Evolutionary conservation across 2,888 invertebrate species (phyloP).

Genomic region (Nemapogon koenigi): DNA sequence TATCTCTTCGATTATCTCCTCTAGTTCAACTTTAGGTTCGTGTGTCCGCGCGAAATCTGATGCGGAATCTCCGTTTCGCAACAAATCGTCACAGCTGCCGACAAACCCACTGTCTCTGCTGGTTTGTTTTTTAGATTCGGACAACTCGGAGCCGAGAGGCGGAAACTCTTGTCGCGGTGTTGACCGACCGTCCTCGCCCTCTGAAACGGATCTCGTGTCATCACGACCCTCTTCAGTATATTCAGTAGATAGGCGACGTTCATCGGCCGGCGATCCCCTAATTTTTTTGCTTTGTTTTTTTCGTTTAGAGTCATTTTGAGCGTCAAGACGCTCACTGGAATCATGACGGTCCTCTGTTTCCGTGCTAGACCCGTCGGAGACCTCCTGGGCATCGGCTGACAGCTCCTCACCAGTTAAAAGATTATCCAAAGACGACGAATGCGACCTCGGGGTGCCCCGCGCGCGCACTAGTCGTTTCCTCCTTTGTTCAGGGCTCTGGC

Average conservation of each 20-base stretch:
- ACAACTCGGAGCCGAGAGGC: conserved; percentile 61
- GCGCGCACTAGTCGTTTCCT: conserved; percentile 82
- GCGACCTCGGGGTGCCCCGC: conserved; percentile 82
- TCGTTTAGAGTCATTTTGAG: conserved; percentile 82
- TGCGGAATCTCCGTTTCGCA: conserved; percentile 68
- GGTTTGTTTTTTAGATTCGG: conserved; percentile 77
- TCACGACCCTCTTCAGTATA: conserved; percentile 67
- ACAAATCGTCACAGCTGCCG: conserved; percentile 85
- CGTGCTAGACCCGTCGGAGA: conserved; percentile 78
- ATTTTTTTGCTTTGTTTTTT: conserved; percentile 81
- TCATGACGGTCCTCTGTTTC: conserved; percentile 73
- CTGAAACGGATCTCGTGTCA: conserved; percentile 65
- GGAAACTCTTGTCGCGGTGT: conserved; percentile 74
- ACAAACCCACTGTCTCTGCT: conserved; percentile 89
- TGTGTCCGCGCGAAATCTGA: conserved; percentile 58
- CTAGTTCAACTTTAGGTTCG: conserved; percentile 62
- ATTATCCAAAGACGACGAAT: conserved; percentile 83
- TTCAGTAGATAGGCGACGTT: conserved; percentile 69
- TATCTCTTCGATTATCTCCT: conserved; percentile 67
- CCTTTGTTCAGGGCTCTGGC: conserved; percentile 86
- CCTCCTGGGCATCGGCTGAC: conserved; percentile 59
- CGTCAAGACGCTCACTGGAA: conserved; percentile 74
- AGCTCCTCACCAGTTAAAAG: conserved; percentile 70
- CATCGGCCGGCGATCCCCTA: conserved; percentile 65
- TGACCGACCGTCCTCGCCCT: conserved; percentile 71